Percentiles rank a stretch among this genome's conserved stretches.
Evolutionary conservation across 2,888 invertebrate species (phyloP).

Genomic region (Ophion slaviceki): DNA sequence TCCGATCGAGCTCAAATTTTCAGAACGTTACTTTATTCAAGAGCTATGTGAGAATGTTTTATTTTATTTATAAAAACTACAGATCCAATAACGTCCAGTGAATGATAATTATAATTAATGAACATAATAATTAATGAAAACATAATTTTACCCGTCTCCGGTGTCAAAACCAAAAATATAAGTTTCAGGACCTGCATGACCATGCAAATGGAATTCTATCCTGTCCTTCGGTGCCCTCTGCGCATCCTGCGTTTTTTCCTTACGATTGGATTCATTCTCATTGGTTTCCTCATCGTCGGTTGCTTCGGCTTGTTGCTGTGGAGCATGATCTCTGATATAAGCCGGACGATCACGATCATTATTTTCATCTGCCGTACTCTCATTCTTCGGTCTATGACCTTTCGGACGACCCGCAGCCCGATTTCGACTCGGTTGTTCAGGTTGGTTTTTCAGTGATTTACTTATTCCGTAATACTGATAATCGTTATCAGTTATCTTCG

Average conservation of each 20-base stretch:
- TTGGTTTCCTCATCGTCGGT: conserved; percentile 35
- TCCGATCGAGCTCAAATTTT: too few relatives aligned
- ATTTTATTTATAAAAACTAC: too few relatives aligned
- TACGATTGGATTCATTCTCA: conserved; percentile 31
- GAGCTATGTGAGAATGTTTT: too few relatives aligned
- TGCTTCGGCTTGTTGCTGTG: conserved; percentile 65
- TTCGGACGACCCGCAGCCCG: conserved; percentile 14
- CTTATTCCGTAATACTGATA: conserved; percentile 62
- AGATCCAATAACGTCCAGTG: too few relatives aligned
- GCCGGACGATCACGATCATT: conserved; percentile 56
- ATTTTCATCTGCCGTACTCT: conserved; percentile 48
- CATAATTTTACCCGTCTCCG: conserved; percentile 89
- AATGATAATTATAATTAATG: not conserved
- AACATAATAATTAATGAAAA: not conserved
- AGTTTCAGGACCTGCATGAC: conserved; percentile 92
- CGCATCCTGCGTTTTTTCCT: conserved; percentile 46
- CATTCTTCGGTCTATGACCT: conserved; percentile 57
- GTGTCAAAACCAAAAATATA: conserved; percentile 94
- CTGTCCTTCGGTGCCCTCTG: conserved; percentile 82
- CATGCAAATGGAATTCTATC: conserved; percentile 92
- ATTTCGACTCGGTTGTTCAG: not conserved
- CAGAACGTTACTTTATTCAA: too few relatives aligned
- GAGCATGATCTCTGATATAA: conserved; percentile 76
- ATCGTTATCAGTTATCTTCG: conserved; percentile 49
- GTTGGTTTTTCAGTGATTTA: conserved; percentile 51